Evolutionary conservation across 30 jellyfish, hydroid and myxozoan species (phyloP).

Genomic region (Hydractinia symbiolongicarpus): DNA sequence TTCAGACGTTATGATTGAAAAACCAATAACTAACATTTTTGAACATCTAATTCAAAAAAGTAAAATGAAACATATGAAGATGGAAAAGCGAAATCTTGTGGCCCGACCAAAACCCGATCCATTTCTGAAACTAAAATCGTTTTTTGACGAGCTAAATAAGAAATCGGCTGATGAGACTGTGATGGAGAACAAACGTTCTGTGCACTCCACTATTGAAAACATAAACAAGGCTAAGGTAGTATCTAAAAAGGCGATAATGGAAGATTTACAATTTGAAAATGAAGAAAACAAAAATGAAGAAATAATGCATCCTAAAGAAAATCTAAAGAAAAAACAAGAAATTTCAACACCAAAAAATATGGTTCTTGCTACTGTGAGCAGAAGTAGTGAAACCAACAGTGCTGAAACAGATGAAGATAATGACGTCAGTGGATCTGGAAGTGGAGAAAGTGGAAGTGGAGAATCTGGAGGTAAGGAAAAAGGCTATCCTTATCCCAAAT

Average conservation of each 20-base stretch:
- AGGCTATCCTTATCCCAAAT: background rate
- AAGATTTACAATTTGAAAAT: too few species aligned
- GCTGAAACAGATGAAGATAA: background rate
- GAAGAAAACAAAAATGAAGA: too few species aligned
- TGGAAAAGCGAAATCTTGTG: background rate
- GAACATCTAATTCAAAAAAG: background rate
- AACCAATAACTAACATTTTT: background rate
- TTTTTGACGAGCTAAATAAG: slow-evolving; percentile 14
- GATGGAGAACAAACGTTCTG: too few species aligned
- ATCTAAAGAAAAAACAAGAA: too few species aligned
- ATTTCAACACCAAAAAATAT: too few species aligned
- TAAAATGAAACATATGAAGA: background rate
- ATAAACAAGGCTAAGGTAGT: too few species aligned
- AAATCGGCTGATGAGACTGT: slow-evolving; percentile 9
- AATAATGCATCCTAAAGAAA: too few species aligned
- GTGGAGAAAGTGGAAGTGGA: background rate
- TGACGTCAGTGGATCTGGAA: slow-evolving; percentile 14
- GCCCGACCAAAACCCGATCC: slow-evolving; percentile 5
- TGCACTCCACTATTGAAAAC: too few species aligned
- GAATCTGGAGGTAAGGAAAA: slow-evolving; percentile 1
- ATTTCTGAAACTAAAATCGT: slow-evolving; percentile 1
- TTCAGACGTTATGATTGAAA: background rate
- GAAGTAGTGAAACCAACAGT: too few species aligned
- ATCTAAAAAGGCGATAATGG: too few species aligned
- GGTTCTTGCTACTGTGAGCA: too few species aligned